Evolutionary conservation across 1,140 invertebrate genomes (phyloP), one percentile per base, ranked within the genome.

Genomic region (Heterodera schachtii): DNA sequence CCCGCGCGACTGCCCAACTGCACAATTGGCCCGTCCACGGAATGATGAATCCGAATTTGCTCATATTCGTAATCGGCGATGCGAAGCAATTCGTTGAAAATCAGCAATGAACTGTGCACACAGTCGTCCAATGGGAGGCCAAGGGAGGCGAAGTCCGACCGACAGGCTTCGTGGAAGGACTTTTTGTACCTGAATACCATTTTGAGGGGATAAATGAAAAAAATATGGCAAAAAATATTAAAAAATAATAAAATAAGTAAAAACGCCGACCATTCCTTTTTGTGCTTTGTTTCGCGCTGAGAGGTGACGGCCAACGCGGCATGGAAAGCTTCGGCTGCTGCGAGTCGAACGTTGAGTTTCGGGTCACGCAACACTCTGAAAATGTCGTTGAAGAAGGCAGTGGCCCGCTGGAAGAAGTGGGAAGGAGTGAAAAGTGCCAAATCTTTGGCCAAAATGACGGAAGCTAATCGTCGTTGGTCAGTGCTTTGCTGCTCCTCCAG

Each of bases 391-490:
- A 98, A 98, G 90, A 98, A 98, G 73, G 94, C 94, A 21, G 95
- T 95, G 0, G 98, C 95, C 92, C 97, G 95, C 91, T 98, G 96
- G 90, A 97, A 98, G 90, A 99, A 99, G 90, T 97, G 97, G 19
- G 96, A 98, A 3, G 96, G 96, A 91, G 97, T 95, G 16, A 95
- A 95, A 21, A 96, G 93, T 13, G 97, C 97, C 19, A 99, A 91
- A 91, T 99, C 97, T 87, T 95, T 93, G 8, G 98, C 90, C 13
- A 98, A 93, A 43, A 98, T 91, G 3, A 97, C 93, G 92, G 93
- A 81, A 2, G 82, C 86, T 21, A 89, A 69, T 44, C 79, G 78
- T 2, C 85, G 80, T 11, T 82, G 49, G 74, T 85, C 75, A 46
- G 74, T 78, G 49, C 69, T 57, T 19, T 83, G 71, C 67, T 77